Evolutionary conservation across 2,113 vertebrate genomes (phyloP), one percentile per base, ranked within the genome.

Genomic region (Crotalus helleri): DNA sequence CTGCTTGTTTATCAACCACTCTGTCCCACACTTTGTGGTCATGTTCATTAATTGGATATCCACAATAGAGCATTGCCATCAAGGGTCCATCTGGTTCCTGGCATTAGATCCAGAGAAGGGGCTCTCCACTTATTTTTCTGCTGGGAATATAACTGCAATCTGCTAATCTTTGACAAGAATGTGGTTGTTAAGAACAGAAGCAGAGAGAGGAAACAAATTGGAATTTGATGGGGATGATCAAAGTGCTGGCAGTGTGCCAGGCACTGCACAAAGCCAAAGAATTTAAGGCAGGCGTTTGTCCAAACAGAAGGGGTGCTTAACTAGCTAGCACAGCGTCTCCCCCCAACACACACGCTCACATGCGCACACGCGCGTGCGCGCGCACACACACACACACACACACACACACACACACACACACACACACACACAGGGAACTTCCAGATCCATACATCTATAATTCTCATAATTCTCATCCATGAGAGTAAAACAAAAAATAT

Each of bases 51-150:
- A 88, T 51, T 88, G 85, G 86, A 69, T 39, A 24, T n/a, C 91
- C 23, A 24, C 58, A 39, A 29, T 74, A 59, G 91, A 74, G 58
- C 59, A 46, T 58, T 88, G 85, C 91, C 86, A 88, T 92, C 91
- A 53, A 39, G 33, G 86, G 59, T 46, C 91, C 91, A 74, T 74
- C 91, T 92, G 91, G 91, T 88, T 74, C 58, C 54, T 92, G 91
- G 54, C 33, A 49, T 39, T 86, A 39, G 6, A 15, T 88, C 49
- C n/a, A 69, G 59, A 74, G 86, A 61, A 55, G 91, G 58, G 49
- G 24, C 59, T 64, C 59, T 69, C 51, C 49, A 74, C 13, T 55
- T 92, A 51, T 44, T 88, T 88, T 53, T 39, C 86, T 19, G 57
- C 39, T 49, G 44, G 29, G 85, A 87, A 69, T 54, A 87, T 46